These are phyloP conservation scores for Nomada ruficornis DNA, from an alignment of 2,888 invertebrate genomes.

Conservation along the genomic window DNA sequence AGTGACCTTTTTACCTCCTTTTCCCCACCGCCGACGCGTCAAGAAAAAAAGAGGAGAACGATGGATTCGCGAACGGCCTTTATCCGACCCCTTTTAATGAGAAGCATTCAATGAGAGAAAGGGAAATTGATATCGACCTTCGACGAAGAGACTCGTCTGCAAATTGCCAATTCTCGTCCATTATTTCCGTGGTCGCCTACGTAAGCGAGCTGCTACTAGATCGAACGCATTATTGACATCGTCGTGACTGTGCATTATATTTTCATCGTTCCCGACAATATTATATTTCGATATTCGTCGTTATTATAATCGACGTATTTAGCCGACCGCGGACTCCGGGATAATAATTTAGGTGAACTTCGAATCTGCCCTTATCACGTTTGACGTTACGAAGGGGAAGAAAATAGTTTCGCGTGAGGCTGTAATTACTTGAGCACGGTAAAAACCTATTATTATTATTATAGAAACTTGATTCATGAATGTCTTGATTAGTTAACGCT, in stretches of 20 bases:
- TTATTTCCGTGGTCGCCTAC: constrained; percentile 6
- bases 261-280: not conserved
- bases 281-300: no score
- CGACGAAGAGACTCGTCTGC: constrained; percentile 9
- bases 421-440: no score
- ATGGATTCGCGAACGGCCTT: constrained; percentile 27
- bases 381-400: no score
- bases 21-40: not conserved
- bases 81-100: constrained; percentile 55
- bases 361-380: no score
- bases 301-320: no score
- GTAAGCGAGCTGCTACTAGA: not conserved
- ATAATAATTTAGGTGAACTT: no score
- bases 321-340: no score
- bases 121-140: constrained; percentile 55
- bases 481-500: no score
- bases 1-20: not conserved
- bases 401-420: no score
- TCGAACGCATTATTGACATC: not conserved
- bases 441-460: no score
- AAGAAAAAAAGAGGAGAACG: not conserved
- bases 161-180: constrained; percentile 36
- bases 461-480: no score
- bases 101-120: constrained; percentile 37
- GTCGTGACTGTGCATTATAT: not conserved